Evolutionary conservation across 2,113 vertebrate genomes (phyloP).

Genomic region (Barnardius zonarius): DNA sequence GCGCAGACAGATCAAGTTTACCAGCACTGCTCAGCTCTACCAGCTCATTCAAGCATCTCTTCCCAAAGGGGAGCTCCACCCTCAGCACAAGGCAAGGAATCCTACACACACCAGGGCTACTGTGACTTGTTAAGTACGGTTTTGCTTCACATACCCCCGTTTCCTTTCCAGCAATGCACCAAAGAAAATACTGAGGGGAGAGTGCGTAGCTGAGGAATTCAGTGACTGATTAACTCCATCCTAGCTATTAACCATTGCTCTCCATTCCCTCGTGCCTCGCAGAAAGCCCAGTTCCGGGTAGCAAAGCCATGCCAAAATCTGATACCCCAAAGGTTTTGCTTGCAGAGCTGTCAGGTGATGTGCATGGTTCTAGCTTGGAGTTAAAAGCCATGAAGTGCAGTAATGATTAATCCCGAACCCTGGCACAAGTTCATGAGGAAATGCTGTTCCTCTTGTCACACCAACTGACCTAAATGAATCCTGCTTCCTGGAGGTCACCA

Average conservation of each 20-base stretch:
- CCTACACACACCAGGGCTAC: slow-evolving; percentile 44
- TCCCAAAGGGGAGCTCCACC: slow-evolving; percentile 31
- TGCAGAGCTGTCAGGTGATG: slow-evolving; percentile 6
- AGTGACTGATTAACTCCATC: slow-evolving; percentile 53
- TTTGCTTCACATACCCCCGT: slow-evolving; percentile 30
- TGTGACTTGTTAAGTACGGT: background rate
- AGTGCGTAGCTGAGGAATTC: slow-evolving; percentile 37
- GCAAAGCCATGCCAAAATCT: slow-evolving; percentile 34
- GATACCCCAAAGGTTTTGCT: background rate
- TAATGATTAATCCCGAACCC: slow-evolving; percentile 58
- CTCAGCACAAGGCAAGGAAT: slow-evolving; percentile 11
- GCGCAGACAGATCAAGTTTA: background rate
- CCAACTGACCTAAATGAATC: background rate
- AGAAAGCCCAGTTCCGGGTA: background rate
- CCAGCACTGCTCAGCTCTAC: background rate
- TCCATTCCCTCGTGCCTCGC: background rate
- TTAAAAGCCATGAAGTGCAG: background rate
- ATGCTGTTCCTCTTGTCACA: background rate
- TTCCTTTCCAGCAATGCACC: slow-evolving; percentile 43
- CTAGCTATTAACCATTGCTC: slow-evolving; percentile 41
- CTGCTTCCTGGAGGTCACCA: background rate
- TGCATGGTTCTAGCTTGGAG: background rate
- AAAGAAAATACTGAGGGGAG: background rate
- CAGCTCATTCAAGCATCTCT: background rate
- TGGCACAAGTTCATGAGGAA: background rate